Conservation (phyloP, 2,113 vertebrate genomes). For the Paraplagusia blochii region DNA sequence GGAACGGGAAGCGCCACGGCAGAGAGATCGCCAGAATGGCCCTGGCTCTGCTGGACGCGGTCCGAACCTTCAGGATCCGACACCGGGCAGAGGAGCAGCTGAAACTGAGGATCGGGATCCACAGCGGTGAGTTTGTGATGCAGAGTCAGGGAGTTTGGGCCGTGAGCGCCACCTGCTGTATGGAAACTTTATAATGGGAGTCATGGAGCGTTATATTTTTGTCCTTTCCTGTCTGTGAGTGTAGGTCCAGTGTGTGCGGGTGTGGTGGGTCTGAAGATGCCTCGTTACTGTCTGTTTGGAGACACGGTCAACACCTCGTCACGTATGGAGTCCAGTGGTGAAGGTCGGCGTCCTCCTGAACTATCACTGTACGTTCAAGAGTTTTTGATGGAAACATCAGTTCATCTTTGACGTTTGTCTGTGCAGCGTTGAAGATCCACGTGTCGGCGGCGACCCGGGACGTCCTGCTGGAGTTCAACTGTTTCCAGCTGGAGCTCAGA, state of each 20-base stretch:
- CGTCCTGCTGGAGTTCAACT: slow-evolving; percentile 83
- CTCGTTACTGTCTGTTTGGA: slow-evolving; percentile 90
- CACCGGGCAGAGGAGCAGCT: slow-evolving; percentile 85
- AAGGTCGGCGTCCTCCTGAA: slow-evolving; percentile 70
- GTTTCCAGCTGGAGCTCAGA: slow-evolving; percentile 85
- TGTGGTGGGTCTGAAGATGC: slow-evolving; percentile 93
- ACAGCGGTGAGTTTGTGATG: slow-evolving; percentile 77
- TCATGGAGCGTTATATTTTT: too few species aligned
- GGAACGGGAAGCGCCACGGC: slow-evolving; percentile 86
- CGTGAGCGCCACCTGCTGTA: too few species aligned
- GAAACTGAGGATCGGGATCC: slow-evolving; percentile 84
- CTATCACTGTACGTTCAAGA: too few species aligned
- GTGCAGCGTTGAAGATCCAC: slow-evolving; percentile 88
- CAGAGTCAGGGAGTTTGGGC: neutral
- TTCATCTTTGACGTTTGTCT: slow-evolving; percentile 4
- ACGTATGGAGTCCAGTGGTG: slow-evolving; percentile 89
- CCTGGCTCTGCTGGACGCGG: slow-evolving; percentile 84
- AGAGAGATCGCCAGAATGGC: slow-evolving; percentile 90
- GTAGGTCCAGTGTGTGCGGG: slow-evolving; percentile 88
- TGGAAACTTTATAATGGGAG: too few species aligned
- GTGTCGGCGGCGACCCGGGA: slow-evolving; percentile 82
- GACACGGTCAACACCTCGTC: slow-evolving; percentile 94
- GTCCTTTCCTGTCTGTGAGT: slow-evolving; percentile 23
- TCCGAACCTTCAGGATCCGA: slow-evolving; percentile 86
- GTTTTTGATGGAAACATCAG: too few species aligned